phyloP scores from a whole-genome alignment of 2,113 vertebrate species.

The Ardeotis arabs region DNA sequence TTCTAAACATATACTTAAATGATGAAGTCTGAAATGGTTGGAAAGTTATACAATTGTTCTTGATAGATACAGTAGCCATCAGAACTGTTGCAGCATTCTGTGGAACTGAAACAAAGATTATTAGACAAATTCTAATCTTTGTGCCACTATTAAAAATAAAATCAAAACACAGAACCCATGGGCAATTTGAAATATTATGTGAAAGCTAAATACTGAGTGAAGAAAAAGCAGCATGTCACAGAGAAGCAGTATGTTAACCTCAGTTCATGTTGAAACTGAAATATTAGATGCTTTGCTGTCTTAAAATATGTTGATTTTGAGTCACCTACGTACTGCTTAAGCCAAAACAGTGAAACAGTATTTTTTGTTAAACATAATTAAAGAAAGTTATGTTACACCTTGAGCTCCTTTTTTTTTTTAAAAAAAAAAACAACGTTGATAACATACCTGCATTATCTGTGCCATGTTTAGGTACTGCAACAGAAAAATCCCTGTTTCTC shows the following conservation, averaged over 20 bases:
- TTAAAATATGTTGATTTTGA: conserved; percentile 20
- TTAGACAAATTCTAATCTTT: neutral
- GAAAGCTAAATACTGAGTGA: neutral
- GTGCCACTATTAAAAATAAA: neutral
- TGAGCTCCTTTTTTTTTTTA: neutral
- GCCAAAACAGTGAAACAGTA: neutral
- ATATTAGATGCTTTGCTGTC: neutral
- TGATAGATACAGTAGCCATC: neutral
- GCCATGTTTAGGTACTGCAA: neutral
- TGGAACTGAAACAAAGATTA: neutral
- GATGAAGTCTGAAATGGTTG: neutral
- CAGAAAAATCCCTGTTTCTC: neutral
- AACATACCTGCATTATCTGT: neutral
- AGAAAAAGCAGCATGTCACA: neutral
- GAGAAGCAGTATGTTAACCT: neutral
- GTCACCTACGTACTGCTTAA: neutral
- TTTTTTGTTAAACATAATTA: neutral
- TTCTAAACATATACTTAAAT: conserved; percentile 15
- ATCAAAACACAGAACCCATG: neutral
- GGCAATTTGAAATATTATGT: neutral
- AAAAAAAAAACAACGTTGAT: neutral
- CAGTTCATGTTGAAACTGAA: neutral
- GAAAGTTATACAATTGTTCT: neutral
- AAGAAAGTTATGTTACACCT: neutral
- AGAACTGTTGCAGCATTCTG: neutral